A percentile compares a stretch with the other conserved stretches of the same genome.
Evolutionary conservation across 2,888 invertebrate species (phyloP).

Genomic region (Rhingia campestris): DNA sequence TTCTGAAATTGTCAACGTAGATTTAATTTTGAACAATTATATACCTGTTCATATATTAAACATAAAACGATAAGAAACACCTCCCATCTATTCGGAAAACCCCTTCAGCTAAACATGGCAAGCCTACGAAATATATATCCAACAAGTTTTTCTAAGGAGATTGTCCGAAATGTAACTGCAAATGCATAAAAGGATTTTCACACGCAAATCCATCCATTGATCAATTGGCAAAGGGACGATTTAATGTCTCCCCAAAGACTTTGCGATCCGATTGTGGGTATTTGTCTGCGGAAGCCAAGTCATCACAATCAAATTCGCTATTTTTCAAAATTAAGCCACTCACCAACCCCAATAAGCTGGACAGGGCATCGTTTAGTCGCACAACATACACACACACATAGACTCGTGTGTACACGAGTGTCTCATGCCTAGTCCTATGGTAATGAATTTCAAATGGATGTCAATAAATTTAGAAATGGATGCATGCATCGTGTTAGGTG

Average conservation of each 20-base stretch:
- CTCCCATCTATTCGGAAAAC: too few species aligned
- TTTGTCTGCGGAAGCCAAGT: slow-evolving; percentile 21
- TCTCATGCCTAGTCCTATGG: slow-evolving; percentile 22
- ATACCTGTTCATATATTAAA: too few species aligned
- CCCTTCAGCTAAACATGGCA: too few species aligned
- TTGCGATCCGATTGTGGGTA: not conserved
- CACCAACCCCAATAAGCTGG: not conserved
- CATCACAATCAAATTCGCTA: slow-evolving; percentile 25
- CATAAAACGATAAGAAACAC: too few species aligned
- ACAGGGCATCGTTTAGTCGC: not conserved
- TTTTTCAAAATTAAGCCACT: slow-evolving; percentile 40
- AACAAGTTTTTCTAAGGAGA: too few species aligned
- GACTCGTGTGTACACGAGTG: slow-evolving; percentile 2
- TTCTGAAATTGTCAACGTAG: too few species aligned
- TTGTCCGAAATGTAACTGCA: too few species aligned
- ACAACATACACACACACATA: not conserved
- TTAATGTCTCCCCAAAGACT: slow-evolving; percentile 26
- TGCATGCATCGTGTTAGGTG: slow-evolving; percentile 40
- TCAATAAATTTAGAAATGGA: slow-evolving; percentile 50
- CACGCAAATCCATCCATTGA: slow-evolving; percentile 27
- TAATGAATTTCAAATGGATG: slow-evolving; percentile 56
- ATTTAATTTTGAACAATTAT: too few species aligned
- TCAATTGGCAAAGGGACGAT: slow-evolving; percentile 22
- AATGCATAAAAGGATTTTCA: not conserved
- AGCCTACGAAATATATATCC: too few species aligned